Evolutionary conservation across 2,113 vertebrate genomes (phyloP), one percentile per base, ranked within the genome.

Genomic region (Equus przewalskii): DNA sequence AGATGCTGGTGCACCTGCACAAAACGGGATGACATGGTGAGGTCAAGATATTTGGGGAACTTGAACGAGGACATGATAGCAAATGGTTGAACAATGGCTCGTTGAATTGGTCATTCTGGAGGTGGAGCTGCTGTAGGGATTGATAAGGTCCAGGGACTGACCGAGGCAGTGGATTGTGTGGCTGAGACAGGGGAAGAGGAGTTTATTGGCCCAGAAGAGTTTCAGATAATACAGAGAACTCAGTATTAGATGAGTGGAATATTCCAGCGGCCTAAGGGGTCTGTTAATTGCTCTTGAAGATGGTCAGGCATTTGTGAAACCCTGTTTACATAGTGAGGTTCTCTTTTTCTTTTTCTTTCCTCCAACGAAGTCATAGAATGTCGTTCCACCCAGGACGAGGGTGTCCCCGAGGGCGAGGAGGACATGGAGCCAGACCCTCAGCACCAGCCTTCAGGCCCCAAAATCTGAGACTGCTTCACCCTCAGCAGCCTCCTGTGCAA

Each of bases 321-420:
- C 73, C n/a, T 67, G 36, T 82, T 88, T 76, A 36, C 21, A 28
- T 41, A 51, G 7, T 85, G 51, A 80, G 33, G 12, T 87, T 83
- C 97, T 65, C 54, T 56, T 33, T 75, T 28, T n/a, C 19, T 64
- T 73, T 93, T 81, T 86, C 33, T 95, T 95, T 93, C 19, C 16
- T 90, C 41, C 33, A 7, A 15, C 67, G 62, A 88, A 98, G 98
- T 96, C 98, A 98, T 97, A 98, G 97, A 96, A 99, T 99, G 99
- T 99, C 99, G 12, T 99, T 99, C 98, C 99, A 99, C 96, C 98
- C 99, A 22, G 99, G 99, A 82, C 99, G 99, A 84, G 99, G 99
- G 28, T 99, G 99, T 93, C 98, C 99, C 8, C 98, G 99, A 79
- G 99, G 99, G 62, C 98, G 99, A 83, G 98, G 99, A 81, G 99